Evolutionary conservation across 2,888 invertebrate genomes (phyloP).

Genomic region (Deilephila porcellus): DNA sequence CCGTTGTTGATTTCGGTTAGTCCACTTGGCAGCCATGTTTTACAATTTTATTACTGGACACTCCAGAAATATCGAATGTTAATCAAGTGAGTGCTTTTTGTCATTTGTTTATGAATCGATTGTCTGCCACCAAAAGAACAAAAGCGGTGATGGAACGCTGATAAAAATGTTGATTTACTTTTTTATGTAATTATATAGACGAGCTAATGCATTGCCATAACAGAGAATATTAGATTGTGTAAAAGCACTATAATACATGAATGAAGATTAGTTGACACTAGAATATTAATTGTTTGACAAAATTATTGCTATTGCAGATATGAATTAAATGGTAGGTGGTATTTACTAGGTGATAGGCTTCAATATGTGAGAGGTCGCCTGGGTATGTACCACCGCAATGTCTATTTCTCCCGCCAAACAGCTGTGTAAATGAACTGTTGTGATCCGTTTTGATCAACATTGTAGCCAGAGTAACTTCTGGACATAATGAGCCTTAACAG

Average conservation of each 20-base stretch:
- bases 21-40: conserved; percentile 36
- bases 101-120: conserved; percentile 50
- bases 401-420: too few species aligned
- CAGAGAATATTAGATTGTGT: background rate
- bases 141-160: conserved; percentile 24
- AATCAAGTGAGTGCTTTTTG: conserved; percentile 59
- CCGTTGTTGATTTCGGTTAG: conserved; percentile 37
- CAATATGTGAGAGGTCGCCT: too few species aligned
- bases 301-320: too few species aligned
- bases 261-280: background rate
- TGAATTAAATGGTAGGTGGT: too few species aligned
- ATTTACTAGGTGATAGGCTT: too few species aligned
- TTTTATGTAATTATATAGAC: background rate
- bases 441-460: too few species aligned
- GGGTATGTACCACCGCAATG: too few species aligned
- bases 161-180: conserved; percentile 14
- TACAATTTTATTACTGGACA: conserved; percentile 41
- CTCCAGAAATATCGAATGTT: conserved; percentile 39
- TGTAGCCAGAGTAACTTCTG: too few species aligned
- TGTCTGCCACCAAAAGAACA: conserved; percentile 42
- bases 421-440: too few species aligned
- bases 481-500: too few species aligned
- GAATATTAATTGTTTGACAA: background rate
- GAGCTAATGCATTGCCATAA: background rate
- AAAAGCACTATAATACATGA: background rate